Percentiles rank a stretch among this genome's conserved stretches.
These are phyloP conservation scores for Thymelicus acteon DNA, from an alignment of 2,888 invertebrate species.

Conservation along the genomic window DNA sequence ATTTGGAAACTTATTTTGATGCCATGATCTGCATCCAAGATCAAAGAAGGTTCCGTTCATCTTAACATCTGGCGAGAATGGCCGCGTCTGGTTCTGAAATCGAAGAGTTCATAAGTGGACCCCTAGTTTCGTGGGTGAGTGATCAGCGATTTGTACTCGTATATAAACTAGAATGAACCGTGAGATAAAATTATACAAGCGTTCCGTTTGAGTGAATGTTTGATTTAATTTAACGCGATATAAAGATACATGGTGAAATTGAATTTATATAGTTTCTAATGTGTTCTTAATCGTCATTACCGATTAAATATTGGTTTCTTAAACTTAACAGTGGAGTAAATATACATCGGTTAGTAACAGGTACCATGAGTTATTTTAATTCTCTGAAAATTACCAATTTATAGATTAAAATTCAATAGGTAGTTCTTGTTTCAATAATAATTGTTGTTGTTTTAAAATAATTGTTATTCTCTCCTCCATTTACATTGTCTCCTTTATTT, in stretches of 20 bases:
- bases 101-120: slow-evolving; percentile 93
- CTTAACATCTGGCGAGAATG: slow-evolving; percentile 79
- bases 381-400: too few species aligned
- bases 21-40: slow-evolving; percentile 67
- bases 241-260: slow-evolving; percentile 1
- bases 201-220: slow-evolving; percentile 64
- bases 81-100: slow-evolving; percentile 89
- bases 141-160: slow-evolving; percentile 70
- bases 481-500: background rate
- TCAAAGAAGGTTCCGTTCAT: slow-evolving; percentile 64
- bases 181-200: slow-evolving; percentile 62
- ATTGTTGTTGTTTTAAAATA: too few species aligned
- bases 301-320: background rate
- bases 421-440: too few species aligned
- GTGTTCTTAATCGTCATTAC: background rate
- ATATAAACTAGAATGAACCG: slow-evolving; percentile 64
- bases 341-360: too few species aligned
- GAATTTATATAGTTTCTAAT: background rate
- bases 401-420: too few species aligned
- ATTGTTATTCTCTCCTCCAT: background rate
- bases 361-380: too few species aligned
- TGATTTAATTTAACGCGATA: slow-evolving; percentile 42
- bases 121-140: slow-evolving; percentile 94
- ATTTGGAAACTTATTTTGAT: slow-evolving; percentile 58
- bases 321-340: too few species aligned